phyloP scores from a whole-genome alignment of 2,888 invertebrate species.

The Eupithecia tripunctaria region DNA sequence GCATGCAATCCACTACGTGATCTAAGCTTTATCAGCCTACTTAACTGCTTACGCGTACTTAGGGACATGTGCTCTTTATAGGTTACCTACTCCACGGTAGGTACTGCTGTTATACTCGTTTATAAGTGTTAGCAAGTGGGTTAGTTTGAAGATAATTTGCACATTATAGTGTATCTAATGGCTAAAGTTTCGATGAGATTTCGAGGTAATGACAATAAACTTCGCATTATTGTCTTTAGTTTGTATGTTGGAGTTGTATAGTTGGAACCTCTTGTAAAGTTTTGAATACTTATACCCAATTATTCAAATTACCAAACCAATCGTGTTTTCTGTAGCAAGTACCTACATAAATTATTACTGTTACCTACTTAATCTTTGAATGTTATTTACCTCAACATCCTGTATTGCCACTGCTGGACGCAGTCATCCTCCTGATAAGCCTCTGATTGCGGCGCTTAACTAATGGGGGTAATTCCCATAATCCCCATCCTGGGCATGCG shows the following conservation, averaged over 20 bases:
- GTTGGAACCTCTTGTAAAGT: background rate
- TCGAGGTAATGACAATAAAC: conserved; percentile 5
- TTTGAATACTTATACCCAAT: conserved; percentile 2
- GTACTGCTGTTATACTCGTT: background rate
- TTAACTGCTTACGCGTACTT: conserved; percentile 12
- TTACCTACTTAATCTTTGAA: background rate
- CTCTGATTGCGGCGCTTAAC: too few relatives aligned
- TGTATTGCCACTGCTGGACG: too few relatives aligned
- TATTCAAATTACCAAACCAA: background rate
- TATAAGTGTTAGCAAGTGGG: background rate
- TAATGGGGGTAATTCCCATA: too few relatives aligned
- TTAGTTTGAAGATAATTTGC: background rate
- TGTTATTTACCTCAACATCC: too few relatives aligned
- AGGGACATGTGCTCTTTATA: conserved; percentile 11
- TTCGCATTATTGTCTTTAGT: background rate
- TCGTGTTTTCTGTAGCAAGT: background rate
- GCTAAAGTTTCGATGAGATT: background rate
- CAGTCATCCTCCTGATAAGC: too few relatives aligned
- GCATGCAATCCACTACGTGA: conserved; percentile 23
- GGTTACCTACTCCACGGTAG: background rate
- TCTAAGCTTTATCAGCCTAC: conserved; percentile 29
- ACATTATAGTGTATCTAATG: background rate
- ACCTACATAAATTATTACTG: background rate
- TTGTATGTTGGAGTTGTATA: background rate
- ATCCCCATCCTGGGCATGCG: too few relatives aligned